A percentile compares a stretch with the other conserved stretches of the same genome.
Conservation (phyloP, 2,797 vertebrate genomes). For the Typhlichthys eigenmanni region DNA sequence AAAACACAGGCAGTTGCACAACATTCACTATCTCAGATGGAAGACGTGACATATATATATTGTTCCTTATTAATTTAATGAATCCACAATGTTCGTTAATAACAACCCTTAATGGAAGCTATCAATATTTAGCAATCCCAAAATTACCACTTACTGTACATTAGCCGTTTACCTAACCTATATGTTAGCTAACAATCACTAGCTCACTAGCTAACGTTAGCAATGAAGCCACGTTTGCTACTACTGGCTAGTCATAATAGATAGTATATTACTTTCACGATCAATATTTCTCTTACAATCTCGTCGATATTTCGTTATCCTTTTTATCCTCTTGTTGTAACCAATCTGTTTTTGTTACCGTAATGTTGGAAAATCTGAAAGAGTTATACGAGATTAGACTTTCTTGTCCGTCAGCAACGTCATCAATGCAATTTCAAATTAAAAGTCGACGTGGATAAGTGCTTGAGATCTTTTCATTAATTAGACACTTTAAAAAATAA, state of each 20-base stretch:
- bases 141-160: constrained; percentile 6
- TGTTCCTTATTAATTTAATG: not conserved
- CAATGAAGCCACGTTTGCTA: constrained; percentile 18
- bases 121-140: constrained; percentile 19
- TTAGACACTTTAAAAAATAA: too few relatives aligned
- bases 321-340: constrained; percentile 4
- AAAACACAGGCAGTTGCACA: too few relatives aligned
- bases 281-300: constrained; percentile 43
- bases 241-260: constrained; percentile 1
- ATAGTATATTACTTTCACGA: not conserved
- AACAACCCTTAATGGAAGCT: not conserved
- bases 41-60: too few relatives aligned
- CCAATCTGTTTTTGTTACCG: constrained; percentile 10
- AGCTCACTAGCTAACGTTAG: constrained; percentile 33
- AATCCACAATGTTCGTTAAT: not conserved
- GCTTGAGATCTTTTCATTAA: too few relatives aligned
- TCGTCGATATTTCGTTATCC: not conserved
- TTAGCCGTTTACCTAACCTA: constrained; percentile 35
- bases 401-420: constrained; percentile 25
- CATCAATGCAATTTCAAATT: constrained; percentile 29
- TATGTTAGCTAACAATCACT: constrained; percentile 50
- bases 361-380: constrained; percentile 11
- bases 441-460: constrained; percentile 9
- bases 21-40: too few relatives aligned
- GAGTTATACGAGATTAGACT: constrained; percentile 2